Conservation (phyloP, 2,888 invertebrate genomes). For the Cetonia aurata region DNA sequence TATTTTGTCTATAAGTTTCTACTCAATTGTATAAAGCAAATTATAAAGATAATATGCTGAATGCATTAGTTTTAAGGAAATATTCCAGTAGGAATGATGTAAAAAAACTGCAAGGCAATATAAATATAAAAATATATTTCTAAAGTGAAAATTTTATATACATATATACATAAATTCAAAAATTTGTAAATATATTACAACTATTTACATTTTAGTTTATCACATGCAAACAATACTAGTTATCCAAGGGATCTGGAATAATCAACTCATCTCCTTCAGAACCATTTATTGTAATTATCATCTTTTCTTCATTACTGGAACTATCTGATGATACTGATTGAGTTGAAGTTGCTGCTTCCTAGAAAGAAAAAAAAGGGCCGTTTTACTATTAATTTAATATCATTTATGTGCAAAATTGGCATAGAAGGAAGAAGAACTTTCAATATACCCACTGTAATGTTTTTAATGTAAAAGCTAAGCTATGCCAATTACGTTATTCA, state of each 20-base stretch:
- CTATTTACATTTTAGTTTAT: conserved; percentile 32
- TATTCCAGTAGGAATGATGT: background rate
- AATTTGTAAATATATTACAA: conserved; percentile 8
- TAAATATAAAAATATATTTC: conserved; percentile 46
- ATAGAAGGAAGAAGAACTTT: conserved; percentile 40
- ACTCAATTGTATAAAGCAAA: background rate
- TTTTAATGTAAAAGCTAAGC: too few species aligned
- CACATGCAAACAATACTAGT: conserved; percentile 33
- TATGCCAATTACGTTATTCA: too few species aligned
- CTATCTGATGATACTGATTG: conserved; percentile 80
- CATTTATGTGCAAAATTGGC: background rate
- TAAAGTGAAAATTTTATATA: conserved; percentile 38
- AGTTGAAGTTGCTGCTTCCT: conserved; percentile 82
- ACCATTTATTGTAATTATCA: conserved; percentile 80
- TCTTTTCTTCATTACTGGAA: conserved; percentile 79
- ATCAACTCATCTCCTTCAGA: conserved; percentile 68
- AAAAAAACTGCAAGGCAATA: background rate
- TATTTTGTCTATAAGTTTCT: conserved; percentile 44
- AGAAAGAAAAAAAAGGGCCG: conserved; percentile 55
- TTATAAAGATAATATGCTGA: background rate
- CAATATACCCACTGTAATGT: too few species aligned
- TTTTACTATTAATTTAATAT: conserved; percentile 6
- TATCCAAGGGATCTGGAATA: conserved; percentile 63
- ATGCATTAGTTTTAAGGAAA: too few species aligned
- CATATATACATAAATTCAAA: conserved; percentile 38